phyloP scores from a whole-genome alignment of 2,113 vertebrate species.

The Xenotilapia leptura region DNA sequence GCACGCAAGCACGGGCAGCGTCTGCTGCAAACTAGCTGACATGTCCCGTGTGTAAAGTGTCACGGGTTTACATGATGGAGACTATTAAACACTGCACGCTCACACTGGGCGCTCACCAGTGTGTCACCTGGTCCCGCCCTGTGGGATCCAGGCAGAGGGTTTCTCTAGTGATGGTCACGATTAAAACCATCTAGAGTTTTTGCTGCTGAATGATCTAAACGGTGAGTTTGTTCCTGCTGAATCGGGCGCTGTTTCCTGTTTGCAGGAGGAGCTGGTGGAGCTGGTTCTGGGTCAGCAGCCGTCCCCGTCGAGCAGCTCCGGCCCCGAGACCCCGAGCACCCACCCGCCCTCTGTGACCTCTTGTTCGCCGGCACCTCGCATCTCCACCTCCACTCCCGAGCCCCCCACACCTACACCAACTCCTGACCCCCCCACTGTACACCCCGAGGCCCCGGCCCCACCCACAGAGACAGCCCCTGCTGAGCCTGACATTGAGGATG shows the following conservation, averaged over 20 bases:
- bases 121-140: neutral
- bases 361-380: neutral
- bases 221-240: neutral
- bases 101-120: neutral
- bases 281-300: constrained; percentile 84
- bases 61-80: neutral
- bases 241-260: neutral
- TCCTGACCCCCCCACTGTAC: neutral
- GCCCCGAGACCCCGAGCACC: neutral
- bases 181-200: neutral
- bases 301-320: constrained; percentile 20
- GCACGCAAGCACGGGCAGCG: neutral
- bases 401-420: neutral
- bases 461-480: neutral
- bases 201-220: neutral
- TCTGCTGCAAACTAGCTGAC: neutral
- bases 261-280: constrained; percentile 86
- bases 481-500: neutral
- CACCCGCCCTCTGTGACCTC: neutral
- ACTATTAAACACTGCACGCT: neutral
- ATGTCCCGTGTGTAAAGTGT: neutral
- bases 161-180: accelerated
- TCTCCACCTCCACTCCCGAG: neutral
- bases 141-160: neutral
- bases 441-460: neutral